Base-by-base conservation (phyloP, 2,797 vertebrate species). In the Loriculus beryllinus region DNA sequence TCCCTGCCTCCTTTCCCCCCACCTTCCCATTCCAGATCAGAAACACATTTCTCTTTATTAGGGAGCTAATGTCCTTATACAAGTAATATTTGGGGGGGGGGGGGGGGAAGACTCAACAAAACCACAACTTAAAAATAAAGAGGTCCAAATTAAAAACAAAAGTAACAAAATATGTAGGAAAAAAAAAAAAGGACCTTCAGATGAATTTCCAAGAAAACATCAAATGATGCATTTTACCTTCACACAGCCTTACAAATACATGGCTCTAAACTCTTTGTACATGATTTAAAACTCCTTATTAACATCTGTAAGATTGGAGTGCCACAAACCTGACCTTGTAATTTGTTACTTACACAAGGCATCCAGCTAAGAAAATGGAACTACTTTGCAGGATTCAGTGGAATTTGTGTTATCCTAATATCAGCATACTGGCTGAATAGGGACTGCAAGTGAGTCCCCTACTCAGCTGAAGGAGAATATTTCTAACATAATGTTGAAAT, bases 41-140 rank as follows among this genome's bases (percentile, higher is more conserved):
- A 96, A 95, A 93, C 93, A 95, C 43, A 94, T 91, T 96, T 90
- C 29, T 18, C 45, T 68, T 86, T 65, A 95, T 95, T 92, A 90
- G 12, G 2, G 39, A 95, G 15, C 33, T 91, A 90, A 95, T 78
- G 92, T 86, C 17, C 31, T 64, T 91, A 77, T 29, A 18, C 33
- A 82, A 84, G 76, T 70, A 47, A 59, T 70, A 67, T 54, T 60
- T n/a, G 21, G n/a, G n/a, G 23, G n/a, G 9, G 8, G 17, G 31
- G 21, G n/a, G 14, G 12, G 18, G 19, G 52, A n/a, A 56, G 48
- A 28, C 28, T 15, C 10, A 17, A 59, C 33, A 25, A 23, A 64
- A 11, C 14, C 10, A 39, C 1, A 6, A 21, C 9, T 63, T 35
- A 40, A 39, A 79, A 88, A 33, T 16, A 57, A 77, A 43, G 23